Conservation (phyloP, 23 tunicate species). For the Oikopleura dioica region DNA sequence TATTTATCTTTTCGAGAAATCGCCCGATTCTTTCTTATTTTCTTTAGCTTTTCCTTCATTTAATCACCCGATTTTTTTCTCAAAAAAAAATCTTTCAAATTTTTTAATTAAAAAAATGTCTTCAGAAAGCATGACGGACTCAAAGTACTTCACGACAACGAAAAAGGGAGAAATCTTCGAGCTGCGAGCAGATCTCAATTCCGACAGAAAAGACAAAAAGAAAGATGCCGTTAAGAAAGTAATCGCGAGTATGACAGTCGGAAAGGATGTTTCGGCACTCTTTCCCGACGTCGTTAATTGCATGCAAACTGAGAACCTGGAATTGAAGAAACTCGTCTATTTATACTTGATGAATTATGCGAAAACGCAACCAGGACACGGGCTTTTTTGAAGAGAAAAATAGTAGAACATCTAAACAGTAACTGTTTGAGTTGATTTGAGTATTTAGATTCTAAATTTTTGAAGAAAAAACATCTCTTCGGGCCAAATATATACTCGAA, state of each 20-base stretch:
- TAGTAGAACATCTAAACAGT: no score
- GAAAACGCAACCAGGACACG: constrained; percentile 80
- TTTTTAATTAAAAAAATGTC: no score
- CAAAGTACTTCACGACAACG: constrained; percentile 82
- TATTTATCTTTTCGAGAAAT: no score
- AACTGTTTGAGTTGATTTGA: no score
- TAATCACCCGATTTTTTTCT: no score
- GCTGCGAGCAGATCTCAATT: constrained; percentile 81
- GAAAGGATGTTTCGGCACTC: constrained; percentile 84
- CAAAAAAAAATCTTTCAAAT: no score
- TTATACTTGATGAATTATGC: constrained; percentile 95
- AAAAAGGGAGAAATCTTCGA: constrained; percentile 96
- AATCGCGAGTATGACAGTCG: constrained; percentile 97
- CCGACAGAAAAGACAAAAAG: constrained; percentile 82
- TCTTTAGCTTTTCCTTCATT: no score
- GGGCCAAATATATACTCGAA: no score
- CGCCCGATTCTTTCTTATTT: no score
- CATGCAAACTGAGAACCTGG: constrained; percentile 98
- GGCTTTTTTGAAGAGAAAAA: no score
- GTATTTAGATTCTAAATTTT: no score
- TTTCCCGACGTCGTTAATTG: constrained; percentile 97
- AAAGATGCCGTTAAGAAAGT: constrained; percentile 97
- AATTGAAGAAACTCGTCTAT: constrained; percentile 82
- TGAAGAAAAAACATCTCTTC: no score
- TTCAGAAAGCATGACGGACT: constrained; percentile 37